These are phyloP conservation scores for Melieria crassipennis DNA, from an alignment of 2,888 invertebrate genomes.

Conservation along the genomic window DNA sequence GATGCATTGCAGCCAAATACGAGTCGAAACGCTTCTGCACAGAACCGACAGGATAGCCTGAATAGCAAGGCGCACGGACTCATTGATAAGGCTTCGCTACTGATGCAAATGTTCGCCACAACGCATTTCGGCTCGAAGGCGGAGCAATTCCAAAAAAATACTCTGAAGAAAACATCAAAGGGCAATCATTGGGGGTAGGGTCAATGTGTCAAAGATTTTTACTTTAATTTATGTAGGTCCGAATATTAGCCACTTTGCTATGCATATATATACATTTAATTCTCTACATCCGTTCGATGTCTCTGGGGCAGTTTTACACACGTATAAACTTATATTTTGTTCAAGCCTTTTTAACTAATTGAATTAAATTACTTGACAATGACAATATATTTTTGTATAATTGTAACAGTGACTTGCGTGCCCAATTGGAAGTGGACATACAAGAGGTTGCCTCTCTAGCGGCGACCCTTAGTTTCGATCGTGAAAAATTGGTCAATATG, in stretches of 20 bases:
- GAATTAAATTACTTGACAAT: no score
- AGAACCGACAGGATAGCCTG: constrained; percentile 39
- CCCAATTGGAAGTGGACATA: constrained; percentile 79
- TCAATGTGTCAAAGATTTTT: neutral
- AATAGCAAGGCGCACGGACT: constrained; percentile 67
- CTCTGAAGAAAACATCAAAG: constrained; percentile 83
- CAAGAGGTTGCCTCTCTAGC: constrained; percentile 63
- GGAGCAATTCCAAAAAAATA: constrained; percentile 76
- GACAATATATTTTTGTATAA: neutral
- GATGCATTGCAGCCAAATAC: constrained; percentile 32
- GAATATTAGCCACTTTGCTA: neutral
- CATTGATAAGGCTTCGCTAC: constrained; percentile 86
- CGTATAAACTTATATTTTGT: no score
- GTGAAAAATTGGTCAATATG: constrained; percentile 57
- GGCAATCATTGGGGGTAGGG: constrained; percentile 89
- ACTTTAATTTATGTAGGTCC: neutral
- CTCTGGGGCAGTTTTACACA: no score
- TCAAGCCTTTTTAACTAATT: no score
- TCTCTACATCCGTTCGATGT: no score
- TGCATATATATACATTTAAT: no score
- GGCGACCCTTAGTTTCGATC: constrained; percentile 60
- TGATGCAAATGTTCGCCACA: constrained; percentile 92
- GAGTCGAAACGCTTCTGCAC: constrained; percentile 28
- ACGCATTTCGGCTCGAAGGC: constrained; percentile 91
- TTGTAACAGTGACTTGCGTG: constrained; percentile 82